Percentiles rank a stretch among this genome's conserved stretches.
These are phyloP conservation scores for Sialia sialis DNA, from an alignment of 2,113 vertebrate genomes.

Conservation along the genomic window DNA sequence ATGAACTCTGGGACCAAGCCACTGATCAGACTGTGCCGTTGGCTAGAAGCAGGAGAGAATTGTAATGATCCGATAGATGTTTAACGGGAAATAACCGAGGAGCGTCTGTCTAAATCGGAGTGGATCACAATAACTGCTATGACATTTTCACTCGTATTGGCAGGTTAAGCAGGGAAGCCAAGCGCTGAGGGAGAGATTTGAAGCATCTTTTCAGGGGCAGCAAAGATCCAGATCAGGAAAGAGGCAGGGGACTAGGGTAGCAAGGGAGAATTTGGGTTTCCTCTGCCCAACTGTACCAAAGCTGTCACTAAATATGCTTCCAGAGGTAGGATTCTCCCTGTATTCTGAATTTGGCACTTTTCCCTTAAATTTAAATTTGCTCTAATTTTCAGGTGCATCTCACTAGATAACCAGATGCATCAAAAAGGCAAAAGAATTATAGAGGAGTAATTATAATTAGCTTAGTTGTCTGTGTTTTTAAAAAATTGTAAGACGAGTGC, in stretches of 20 bases:
- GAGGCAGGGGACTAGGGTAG: not conserved
- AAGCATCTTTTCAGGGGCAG: not conserved
- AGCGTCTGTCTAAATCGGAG: not conserved
- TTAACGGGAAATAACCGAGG: not conserved
- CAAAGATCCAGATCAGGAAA: not conserved
- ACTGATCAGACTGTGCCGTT: not conserved
- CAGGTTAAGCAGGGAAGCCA: not conserved
- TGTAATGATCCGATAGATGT: not conserved
- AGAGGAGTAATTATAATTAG: conserved; percentile 42
- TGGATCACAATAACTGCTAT: not conserved
- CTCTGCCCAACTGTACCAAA: not conserved
- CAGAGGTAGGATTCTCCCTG: not conserved
- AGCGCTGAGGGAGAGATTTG: not conserved
- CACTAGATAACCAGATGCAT: conserved; percentile 38
- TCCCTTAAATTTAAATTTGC: conserved; percentile 42
- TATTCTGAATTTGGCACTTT: conserved; percentile 39
- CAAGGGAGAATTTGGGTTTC: not conserved
- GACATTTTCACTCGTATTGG: conserved; percentile 10
- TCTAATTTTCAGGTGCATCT: conserved; percentile 54
- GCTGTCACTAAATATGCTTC: not conserved
- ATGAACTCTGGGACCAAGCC: not conserved
- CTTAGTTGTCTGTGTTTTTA: not conserved
- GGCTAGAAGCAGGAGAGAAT: not conserved
- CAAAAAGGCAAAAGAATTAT: conserved; percentile 26
- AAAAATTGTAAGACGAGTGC: not conserved